Conservation (phyloP, 2,888 invertebrate genomes). For the Thyatira batis region DNA sequence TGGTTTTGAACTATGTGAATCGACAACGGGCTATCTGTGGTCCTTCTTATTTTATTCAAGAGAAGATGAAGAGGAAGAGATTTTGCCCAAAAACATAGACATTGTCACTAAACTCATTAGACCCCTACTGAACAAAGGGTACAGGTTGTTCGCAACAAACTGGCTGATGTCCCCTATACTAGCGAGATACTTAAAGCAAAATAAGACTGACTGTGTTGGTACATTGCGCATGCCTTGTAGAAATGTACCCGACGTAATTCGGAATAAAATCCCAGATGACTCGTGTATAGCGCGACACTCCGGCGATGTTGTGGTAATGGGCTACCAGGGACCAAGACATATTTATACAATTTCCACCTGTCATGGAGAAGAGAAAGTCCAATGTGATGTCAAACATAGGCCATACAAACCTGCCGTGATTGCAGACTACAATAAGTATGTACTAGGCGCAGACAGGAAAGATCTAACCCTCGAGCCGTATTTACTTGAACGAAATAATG, state of each 20-base stretch:
- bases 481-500: neutral
- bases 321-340: constrained; percentile 15
- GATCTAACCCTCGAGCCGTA: constrained; percentile 14
- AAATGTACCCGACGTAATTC: constrained; percentile 10
- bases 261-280: constrained; percentile 12
- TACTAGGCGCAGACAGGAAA: constrained; percentile 4
- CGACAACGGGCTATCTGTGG: constrained; percentile 21
- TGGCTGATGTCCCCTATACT: constrained; percentile 13
- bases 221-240: constrained; percentile 7
- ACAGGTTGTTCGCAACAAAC: constrained; percentile 11
- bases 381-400: neutral
- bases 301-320: constrained; percentile 14
- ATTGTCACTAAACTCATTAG: neutral
- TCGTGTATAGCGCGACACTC: constrained; percentile 17
- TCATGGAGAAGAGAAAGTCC: constrained; percentile 10
- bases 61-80: constrained; percentile 2
- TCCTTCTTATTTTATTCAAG: constrained; percentile 19
- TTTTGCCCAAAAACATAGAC: constrained; percentile 8
- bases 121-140: constrained; percentile 8
- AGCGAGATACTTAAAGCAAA: constrained; percentile 14
- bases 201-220: constrained; percentile 20
- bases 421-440: constrained; percentile 3
- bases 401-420: neutral
- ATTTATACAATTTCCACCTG: constrained; percentile 20
- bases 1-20: constrained; percentile 18